phyloP scores from a whole-genome alignment of 2,797 vertebrate species.

The Tadarida brasiliensis region DNA sequence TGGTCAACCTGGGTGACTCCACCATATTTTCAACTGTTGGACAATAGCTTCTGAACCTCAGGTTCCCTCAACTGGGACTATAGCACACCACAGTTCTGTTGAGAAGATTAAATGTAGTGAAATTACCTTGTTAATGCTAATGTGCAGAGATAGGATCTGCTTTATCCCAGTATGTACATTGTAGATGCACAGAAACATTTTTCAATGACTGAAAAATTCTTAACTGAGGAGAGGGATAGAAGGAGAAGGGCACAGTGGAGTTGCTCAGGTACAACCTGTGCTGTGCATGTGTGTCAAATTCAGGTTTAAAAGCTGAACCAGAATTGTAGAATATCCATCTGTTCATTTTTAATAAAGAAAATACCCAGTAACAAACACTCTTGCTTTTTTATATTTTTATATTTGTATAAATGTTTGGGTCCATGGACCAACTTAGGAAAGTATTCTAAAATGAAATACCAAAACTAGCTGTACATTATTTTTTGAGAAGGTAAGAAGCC shows the following conservation, averaged over 20 bases:
- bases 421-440: neutral
- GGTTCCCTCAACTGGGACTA: neutral
- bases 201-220: neutral
- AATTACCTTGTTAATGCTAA: neutral
- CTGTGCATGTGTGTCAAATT: neutral
- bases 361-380: neutral
- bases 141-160: neutral
- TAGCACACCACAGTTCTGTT: neutral
- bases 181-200: neutral
- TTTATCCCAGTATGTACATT: neutral
- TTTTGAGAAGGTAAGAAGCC: neutral
- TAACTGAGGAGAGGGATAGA: neutral
- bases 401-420: neutral
- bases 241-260: neutral
- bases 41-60: neutral
- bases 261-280: slow-evolving; percentile 48
- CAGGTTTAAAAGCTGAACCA: slow-evolving; percentile 48
- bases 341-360: slow-evolving; percentile 57
- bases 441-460: slow-evolving; percentile 45
- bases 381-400: slow-evolving; percentile 33
- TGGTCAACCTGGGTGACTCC: neutral
- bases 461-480: neutral
- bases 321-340: neutral
- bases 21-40: neutral
- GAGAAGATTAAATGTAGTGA: neutral